A percentile compares a stretch with the other conserved stretches of the same genome.
phyloP scores from a whole-genome alignment of 2,113 vertebrate species.

The Ceratotherium simum region DNA sequence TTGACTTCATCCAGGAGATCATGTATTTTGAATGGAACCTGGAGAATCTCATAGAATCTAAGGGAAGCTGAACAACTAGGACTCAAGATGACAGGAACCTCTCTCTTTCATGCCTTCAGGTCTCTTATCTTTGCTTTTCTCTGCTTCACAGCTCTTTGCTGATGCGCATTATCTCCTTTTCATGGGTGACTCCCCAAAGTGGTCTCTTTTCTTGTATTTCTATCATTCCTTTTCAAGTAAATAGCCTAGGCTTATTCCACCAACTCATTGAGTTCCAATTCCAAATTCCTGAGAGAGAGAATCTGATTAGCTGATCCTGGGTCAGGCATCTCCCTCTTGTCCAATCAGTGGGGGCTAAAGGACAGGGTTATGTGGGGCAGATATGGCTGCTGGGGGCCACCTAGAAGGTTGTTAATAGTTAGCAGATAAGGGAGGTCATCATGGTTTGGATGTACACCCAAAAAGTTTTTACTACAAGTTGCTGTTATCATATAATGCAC shows the following conservation, averaged over 20 bases:
- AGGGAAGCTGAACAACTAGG: neutral
- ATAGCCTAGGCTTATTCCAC: neutral
- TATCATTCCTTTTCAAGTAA: neutral
- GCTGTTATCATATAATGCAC: neutral
- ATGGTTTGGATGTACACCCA: neutral
- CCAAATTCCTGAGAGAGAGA: neutral
- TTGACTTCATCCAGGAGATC: neutral
- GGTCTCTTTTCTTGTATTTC: neutral
- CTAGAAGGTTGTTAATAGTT: neutral
- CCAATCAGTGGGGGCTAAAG: neutral
- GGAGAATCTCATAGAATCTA: neutral
- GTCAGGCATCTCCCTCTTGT: neutral
- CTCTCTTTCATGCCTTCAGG: neutral
- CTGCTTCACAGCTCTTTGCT: neutral
- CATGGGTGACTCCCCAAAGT: neutral
- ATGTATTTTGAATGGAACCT: neutral
- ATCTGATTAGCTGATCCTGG: neutral
- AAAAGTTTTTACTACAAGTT: neutral
- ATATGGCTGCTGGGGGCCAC: neutral
- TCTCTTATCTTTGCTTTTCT: neutral
- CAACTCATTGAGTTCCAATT: neutral
- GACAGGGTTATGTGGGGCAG: neutral
- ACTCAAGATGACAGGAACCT: neutral
- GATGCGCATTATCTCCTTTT: neutral
- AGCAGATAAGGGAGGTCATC: neutral